These are phyloP conservation scores for Perccottus glenii DNA, from an alignment of 2,113 vertebrate species.

Conservation along the genomic window DNA sequence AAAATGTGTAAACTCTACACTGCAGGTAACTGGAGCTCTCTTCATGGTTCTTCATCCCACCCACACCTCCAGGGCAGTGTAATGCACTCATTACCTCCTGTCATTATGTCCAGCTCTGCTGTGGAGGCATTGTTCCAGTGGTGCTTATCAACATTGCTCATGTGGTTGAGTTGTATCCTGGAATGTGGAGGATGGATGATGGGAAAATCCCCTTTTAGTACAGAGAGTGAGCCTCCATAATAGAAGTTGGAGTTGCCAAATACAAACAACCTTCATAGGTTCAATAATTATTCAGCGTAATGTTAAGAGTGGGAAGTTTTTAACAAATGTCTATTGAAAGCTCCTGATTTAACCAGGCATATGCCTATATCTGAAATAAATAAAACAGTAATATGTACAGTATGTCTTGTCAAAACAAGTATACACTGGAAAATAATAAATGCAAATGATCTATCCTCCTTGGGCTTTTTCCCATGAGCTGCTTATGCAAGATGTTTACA, in stretches of 20 bases:
- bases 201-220: slow-evolving; percentile 55
- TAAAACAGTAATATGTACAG: no score
- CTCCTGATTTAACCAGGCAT: no score
- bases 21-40: slow-evolving; percentile 20
- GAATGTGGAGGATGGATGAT: slow-evolving; percentile 59
- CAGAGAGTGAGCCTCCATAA: slow-evolving; percentile 11
- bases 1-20: no score
- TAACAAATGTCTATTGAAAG: no score
- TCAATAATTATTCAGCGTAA: neutral
- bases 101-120: slow-evolving; percentile 21
- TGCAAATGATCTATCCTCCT: slow-evolving; percentile 45
- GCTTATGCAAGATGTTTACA: slow-evolving; percentile 51
- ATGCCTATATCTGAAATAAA: no score
- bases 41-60: slow-evolving; percentile 16
- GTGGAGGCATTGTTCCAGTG: slow-evolving; percentile 50
- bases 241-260: slow-evolving; percentile 7
- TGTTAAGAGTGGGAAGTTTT: no score
- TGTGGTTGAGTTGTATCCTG: slow-evolving; percentile 61
- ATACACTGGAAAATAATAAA: slow-evolving; percentile 37
- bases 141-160: slow-evolving; percentile 55
- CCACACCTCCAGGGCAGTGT: slow-evolving; percentile 24
- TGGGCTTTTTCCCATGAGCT: slow-evolving; percentile 31
- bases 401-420: slow-evolving; percentile 12
- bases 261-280: neutral
- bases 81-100: slow-evolving; percentile 25